Evolutionary conservation across 2,888 invertebrate genomes (phyloP), one percentile per base, ranked within the genome.

Genomic region (Octonoba sinensis): DNA sequence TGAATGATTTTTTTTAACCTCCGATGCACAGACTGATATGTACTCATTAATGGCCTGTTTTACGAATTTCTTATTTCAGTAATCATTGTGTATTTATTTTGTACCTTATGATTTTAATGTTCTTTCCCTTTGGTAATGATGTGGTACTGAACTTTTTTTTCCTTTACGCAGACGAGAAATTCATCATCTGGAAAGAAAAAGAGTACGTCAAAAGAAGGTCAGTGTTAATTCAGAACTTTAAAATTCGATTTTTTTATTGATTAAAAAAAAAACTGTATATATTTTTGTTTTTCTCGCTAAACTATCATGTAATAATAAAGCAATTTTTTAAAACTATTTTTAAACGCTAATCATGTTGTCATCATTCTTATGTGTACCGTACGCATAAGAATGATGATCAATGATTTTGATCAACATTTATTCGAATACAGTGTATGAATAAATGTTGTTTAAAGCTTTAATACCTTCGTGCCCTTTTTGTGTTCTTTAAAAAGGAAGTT

Each of bases 131-230:
- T 56, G 22, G 18, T 16, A 59, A 1, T 22, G 3, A 59, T 22
- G 22, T 4, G 22, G 6, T 22, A 59, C 12, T 22, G 3, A 22
- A 18, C 20, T 46, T 27, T 67, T 24, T 51, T 20, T 70, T 16
- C 59, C 24, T 56, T 67, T 24, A 62, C 73, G 20, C 20, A 82
- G 81, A 22, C 70, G 60, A 69, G 79, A 62, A 77, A 77, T 70
- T 82, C 82, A 44, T 36, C 36, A 36, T 60, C 86, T 60, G 92
- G 91, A 83, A 95, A 95, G 90, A 95, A 95, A 91, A 95, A 95
- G 89, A 93, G 93, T 87, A 92, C 94, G 89, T 94, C 94, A 88
- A 95, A 95, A 91, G 95, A 96, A 93, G 95, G 95, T 95, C 91
- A 91, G 91, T 90, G 86, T 82, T 59, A 16, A 18, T 27, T 60